Evolutionary conservation across 53 echinoderm and acorn worm species (phyloP).

Genomic region (Echinarachnius parma): DNA sequence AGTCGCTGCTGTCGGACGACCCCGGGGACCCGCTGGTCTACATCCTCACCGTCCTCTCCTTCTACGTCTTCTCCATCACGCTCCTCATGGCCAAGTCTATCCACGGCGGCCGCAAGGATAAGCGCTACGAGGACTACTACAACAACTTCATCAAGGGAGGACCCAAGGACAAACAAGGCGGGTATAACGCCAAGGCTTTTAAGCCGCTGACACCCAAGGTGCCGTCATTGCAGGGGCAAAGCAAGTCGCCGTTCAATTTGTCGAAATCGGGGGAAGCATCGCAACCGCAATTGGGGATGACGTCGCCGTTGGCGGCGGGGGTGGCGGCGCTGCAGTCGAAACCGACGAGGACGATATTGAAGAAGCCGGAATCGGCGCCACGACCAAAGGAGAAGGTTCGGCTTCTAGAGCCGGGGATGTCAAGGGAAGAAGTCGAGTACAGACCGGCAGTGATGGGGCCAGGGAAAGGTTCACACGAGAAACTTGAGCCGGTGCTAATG

Average conservation of each 20-base stretch:
- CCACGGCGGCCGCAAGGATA: slow-evolving; percentile 34
- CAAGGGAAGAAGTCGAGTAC: no score
- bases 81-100: slow-evolving; percentile 55
- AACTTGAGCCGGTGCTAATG: slow-evolving; percentile 24
- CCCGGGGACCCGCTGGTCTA: slow-evolving; percentile 51
- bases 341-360: slow-evolving; percentile 30
- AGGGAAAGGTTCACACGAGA: slow-evolving; percentile 7
- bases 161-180: not conserved
- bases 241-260: not conserved
- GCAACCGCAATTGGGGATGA: not conserved
- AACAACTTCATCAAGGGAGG: slow-evolving; percentile 27
- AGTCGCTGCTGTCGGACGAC: slow-evolving; percentile 3
- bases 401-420: slow-evolving; percentile 21
- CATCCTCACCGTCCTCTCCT: slow-evolving; percentile 52
- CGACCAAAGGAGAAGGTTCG: slow-evolving; percentile 27
- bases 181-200: slow-evolving; percentile 4
- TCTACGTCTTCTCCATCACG: slow-evolving; percentile 53
- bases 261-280: not conserved
- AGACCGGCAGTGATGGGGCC: no score
- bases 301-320: not conserved
- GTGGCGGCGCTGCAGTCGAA: slow-evolving; percentile 3
- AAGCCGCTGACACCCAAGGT: not conserved
- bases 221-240: not conserved
- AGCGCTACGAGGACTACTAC: slow-evolving; percentile 25
- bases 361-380: slow-evolving; percentile 15